These are phyloP conservation scores for Tachina fera DNA, from an alignment of 2,888 invertebrate species.

Conservation along the genomic window DNA sequence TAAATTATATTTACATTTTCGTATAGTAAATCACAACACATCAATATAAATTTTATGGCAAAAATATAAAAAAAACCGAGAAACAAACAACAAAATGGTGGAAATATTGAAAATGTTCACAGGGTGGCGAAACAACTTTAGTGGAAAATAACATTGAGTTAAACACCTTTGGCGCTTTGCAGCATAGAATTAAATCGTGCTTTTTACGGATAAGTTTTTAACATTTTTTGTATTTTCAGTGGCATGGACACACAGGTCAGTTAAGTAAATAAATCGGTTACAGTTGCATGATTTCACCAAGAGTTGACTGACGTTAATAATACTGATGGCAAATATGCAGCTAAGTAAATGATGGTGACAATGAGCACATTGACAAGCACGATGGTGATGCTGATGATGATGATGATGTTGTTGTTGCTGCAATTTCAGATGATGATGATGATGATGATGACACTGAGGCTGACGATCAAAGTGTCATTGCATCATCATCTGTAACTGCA, in stretches of 20 bases:
- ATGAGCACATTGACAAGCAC: constrained; percentile 20
- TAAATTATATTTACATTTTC: constrained; percentile 61
- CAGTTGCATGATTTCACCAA: constrained; percentile 63
- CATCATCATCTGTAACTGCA: constrained; percentile 3
- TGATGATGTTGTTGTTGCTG: constrained; percentile 18
- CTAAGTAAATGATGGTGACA: constrained; percentile 52
- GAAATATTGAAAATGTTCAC: constrained; percentile 20
- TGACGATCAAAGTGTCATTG: constrained; percentile 31
- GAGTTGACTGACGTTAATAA: constrained; percentile 59
- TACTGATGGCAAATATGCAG: constrained; percentile 44
- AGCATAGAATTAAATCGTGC: constrained; percentile 55
- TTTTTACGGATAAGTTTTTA: constrained; percentile 26
- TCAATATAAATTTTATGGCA: constrained; percentile 61
- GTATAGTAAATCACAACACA: constrained; percentile 62
- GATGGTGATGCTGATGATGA: constrained; percentile 1
- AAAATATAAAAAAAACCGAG: background rate
- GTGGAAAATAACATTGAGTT: constrained; percentile 52
- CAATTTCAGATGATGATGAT: constrained; percentile 6
- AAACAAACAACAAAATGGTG: background rate
- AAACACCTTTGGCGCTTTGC: constrained; percentile 63
- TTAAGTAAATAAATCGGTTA: constrained; percentile 65
- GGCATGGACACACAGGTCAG: constrained; percentile 56
- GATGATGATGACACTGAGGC: constrained; percentile 2
- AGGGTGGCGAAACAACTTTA: constrained; percentile 18
- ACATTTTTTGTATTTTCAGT: constrained; percentile 33